A percentile compares a stretch with the other conserved stretches of the same genome.
These are phyloP conservation scores for Saccostrea cuccullata DNA, from an alignment of 1,140 invertebrate species.

Conservation along the genomic window DNA sequence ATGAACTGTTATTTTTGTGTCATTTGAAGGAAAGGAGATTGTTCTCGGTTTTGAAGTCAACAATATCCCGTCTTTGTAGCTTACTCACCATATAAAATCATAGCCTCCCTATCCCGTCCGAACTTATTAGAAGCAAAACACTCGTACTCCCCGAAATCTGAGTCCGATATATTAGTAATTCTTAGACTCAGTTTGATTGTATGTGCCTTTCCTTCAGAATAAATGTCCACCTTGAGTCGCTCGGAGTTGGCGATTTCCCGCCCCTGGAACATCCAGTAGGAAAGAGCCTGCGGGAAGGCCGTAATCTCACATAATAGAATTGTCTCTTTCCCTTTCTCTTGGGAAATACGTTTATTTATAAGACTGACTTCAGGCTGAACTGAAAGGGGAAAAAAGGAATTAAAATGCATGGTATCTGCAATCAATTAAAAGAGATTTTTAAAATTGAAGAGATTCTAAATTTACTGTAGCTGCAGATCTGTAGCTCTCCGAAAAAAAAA, in stretches of 20 bases:
- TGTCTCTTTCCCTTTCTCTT: constrained; percentile 75
- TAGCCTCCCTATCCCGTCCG: constrained; percentile 87
- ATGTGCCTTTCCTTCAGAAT: constrained; percentile 84
- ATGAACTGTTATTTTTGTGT: no score
- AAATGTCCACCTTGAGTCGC: constrained; percentile 90
- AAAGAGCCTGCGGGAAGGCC: constrained; percentile 91
- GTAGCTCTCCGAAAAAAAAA: no score
- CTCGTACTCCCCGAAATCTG: constrained; percentile 63
- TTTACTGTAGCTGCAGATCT: no score
- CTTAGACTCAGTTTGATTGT: constrained; percentile 78
- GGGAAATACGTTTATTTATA: constrained; percentile 71
- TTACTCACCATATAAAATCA: constrained; percentile 89
- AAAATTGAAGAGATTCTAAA: no score
- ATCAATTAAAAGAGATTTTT: no score
- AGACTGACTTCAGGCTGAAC: constrained; percentile 75
- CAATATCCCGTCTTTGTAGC: no score
- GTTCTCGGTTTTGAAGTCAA: background rate
- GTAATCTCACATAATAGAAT: constrained; percentile 92
- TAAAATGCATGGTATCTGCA: no score
- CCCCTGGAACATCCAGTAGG: constrained; percentile 87
- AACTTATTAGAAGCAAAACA: constrained; percentile 62
- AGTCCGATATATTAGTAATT: constrained; percentile 55
- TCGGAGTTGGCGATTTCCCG: constrained; percentile 53
- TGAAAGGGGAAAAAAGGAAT: constrained; percentile 54
- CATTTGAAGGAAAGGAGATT: no score